Conservation (phyloP, 2,888 invertebrate species). For the Ophion ventricosus region DNA sequence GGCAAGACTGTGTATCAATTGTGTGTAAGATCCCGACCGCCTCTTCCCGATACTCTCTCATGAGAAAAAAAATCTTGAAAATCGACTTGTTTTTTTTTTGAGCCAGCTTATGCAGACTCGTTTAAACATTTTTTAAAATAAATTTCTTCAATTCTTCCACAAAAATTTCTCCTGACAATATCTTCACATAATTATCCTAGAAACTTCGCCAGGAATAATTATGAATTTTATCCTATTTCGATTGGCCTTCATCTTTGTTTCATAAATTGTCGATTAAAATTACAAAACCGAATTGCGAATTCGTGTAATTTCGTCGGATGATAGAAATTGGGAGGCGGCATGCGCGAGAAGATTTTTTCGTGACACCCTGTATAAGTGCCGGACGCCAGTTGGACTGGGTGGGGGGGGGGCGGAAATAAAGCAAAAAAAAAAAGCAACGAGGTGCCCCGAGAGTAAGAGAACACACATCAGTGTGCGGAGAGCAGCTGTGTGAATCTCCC, state of each 20-base stretch:
- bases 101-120: too few relatives aligned
- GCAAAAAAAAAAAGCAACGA: conserved; percentile 32
- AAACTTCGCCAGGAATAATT: too few relatives aligned
- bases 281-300: not conserved
- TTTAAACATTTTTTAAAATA: too few relatives aligned
- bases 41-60: too few relatives aligned
- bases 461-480: conserved; percentile 68
- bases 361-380: conserved; percentile 47
- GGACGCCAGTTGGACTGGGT: conserved; percentile 40
- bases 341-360: not conserved
- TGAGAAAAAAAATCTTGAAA: too few relatives aligned
- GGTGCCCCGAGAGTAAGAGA: conserved; percentile 60
- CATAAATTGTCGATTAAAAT: not conserved
- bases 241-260: not conserved
- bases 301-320: not conserved
- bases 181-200: too few relatives aligned
- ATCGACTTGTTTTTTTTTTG: too few relatives aligned
- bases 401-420: conserved; percentile 29
- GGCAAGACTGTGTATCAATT: too few relatives aligned
- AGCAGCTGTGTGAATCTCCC: conserved; percentile 75
- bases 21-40: too few relatives aligned
- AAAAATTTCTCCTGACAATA: too few relatives aligned
- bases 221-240: not conserved
- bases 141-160: too few relatives aligned
- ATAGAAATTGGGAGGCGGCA: not conserved